Conservation (phyloP, 2,797 vertebrate species). For the Naso thynnoides region DNA sequence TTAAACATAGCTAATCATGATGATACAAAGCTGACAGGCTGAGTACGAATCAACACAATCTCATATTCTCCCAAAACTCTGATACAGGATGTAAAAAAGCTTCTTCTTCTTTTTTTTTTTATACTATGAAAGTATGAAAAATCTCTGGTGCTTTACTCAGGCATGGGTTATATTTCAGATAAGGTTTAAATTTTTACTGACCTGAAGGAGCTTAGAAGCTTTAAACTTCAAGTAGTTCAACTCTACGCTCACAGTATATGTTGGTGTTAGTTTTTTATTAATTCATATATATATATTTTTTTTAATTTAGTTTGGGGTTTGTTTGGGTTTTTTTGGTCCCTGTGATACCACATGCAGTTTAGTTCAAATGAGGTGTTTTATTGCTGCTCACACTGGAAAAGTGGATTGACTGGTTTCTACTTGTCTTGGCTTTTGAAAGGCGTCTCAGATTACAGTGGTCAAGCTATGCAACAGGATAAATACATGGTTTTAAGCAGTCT, state of each 20-base stretch:
- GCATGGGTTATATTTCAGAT: not conserved
- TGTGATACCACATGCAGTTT: not conserved
- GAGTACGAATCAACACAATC: not conserved
- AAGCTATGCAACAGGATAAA: slow-evolving; percentile 32
- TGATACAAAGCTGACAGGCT: not conserved
- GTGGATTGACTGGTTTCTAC: slow-evolving; percentile 49
- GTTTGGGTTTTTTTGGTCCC: too few relatives aligned
- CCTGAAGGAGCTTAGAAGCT: not conserved
- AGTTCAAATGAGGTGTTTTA: slow-evolving; percentile 16
- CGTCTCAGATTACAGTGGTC: slow-evolving; percentile 49
- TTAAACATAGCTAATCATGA: not conserved
- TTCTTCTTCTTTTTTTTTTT: too few relatives aligned
- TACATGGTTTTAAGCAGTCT: not conserved
- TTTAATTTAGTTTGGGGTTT: too few relatives aligned
- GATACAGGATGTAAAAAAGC: not conserved
- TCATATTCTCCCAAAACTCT: not conserved
- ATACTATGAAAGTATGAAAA: too few relatives aligned
- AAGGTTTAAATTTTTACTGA: not conserved
- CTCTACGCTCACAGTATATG: not conserved
- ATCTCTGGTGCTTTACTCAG: not conserved
- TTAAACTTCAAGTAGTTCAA: slow-evolving; percentile 3
- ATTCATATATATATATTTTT: too few relatives aligned
- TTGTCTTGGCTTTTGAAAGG: slow-evolving; percentile 30
- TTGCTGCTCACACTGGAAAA: slow-evolving; percentile 34
- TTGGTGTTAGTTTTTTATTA: too few relatives aligned